Percentiles rank a stretch among this genome's conserved stretches.
Conservation (phyloP, 2,113 vertebrate species). For the Axis porcinus region DNA sequence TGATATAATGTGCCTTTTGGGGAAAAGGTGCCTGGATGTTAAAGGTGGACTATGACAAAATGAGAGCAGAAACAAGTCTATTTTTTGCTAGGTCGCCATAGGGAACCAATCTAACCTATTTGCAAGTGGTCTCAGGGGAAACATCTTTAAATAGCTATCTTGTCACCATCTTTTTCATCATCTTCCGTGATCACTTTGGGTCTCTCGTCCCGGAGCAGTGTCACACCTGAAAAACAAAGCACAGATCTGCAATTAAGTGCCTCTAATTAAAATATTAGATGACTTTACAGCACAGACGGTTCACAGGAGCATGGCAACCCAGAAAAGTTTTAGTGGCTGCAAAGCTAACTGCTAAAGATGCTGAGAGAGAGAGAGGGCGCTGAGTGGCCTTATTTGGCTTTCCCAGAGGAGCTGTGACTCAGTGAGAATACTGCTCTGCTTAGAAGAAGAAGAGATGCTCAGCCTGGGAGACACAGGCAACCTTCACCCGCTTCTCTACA, state of each 20-base stretch:
- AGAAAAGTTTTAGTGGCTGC: background rate
- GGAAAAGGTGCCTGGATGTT: background rate
- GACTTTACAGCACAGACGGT: background rate
- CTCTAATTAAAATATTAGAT: background rate
- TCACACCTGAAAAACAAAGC: constrained; percentile 82
- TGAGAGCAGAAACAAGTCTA: constrained; percentile 46
- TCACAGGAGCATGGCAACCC: background rate
- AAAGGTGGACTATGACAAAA: constrained; percentile 15
- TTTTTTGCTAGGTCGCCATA: constrained; percentile 41
- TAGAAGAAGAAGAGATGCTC: background rate
- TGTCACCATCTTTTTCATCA: constrained; percentile 87
- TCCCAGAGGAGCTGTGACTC: background rate
- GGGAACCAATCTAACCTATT: constrained; percentile 62
- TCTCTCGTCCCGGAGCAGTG: constrained; percentile 82
- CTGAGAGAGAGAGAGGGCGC: accelerated
- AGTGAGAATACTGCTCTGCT: background rate
- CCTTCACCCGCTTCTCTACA: background rate
- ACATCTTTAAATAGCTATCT: constrained; percentile 73
- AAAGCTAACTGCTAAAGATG: background rate
- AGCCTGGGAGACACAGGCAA: background rate
- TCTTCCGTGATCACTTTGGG: constrained; percentile 87
- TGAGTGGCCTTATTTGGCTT: background rate
- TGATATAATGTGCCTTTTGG: background rate
- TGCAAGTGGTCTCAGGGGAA: constrained; percentile 15
- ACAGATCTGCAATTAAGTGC: constrained; percentile 18